Evolutionary conservation across 2,888 invertebrate species (phyloP).

Genomic region (Formica aserva): DNA sequence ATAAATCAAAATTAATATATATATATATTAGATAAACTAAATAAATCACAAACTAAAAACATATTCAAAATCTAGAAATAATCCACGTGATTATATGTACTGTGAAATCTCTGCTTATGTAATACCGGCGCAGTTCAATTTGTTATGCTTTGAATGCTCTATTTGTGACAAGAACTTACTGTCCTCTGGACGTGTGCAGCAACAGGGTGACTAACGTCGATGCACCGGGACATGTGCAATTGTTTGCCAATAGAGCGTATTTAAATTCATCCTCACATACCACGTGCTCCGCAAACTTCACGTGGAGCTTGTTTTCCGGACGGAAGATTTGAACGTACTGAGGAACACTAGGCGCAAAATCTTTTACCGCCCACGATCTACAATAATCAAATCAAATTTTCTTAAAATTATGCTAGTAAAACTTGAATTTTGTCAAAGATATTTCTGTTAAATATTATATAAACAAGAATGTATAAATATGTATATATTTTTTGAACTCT

Average conservation of each 20-base stretch:
- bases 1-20: constrained; percentile 1
- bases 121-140: background rate
- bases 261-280: constrained; percentile 99
- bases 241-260: constrained; percentile 98
- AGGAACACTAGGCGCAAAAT: constrained; percentile 98
- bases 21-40: background rate
- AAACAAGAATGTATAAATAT: background rate
- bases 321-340: constrained; percentile 99
- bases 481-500: background rate
- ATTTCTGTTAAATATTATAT: background rate
- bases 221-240: constrained; percentile 99
- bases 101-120: background rate
- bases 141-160: too few relatives aligned
- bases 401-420: background rate
- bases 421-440: background rate
- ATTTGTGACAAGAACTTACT: constrained; percentile 90
- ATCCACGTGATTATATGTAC: background rate
- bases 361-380: constrained; percentile 99
- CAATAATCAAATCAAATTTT: background rate
- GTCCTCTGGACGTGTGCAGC: constrained; percentile 98
- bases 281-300: constrained; percentile 99
- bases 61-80: background rate
- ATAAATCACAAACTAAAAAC: background rate
- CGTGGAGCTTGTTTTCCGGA: constrained; percentile 99
- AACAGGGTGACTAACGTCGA: constrained; percentile 98